phyloP scores from a whole-genome alignment of 2,888 invertebrate species.

The Antitype chi region DNA sequence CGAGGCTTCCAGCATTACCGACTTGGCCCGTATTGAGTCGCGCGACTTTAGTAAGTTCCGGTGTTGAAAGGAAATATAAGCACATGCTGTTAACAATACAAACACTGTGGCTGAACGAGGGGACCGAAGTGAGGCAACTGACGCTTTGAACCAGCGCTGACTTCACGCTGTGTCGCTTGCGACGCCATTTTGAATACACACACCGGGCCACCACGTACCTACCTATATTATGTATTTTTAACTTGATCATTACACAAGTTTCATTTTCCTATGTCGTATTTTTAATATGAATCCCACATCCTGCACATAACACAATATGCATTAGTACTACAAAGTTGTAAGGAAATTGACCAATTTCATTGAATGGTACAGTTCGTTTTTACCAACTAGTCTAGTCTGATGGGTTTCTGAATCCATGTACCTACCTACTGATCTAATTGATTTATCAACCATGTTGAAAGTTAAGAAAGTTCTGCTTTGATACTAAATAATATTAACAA shows the following conservation, averaged over 20 bases:
- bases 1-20: constrained; percentile 28
- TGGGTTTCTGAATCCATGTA: background rate
- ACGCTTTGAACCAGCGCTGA: too few relatives aligned
- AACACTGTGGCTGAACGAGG: too few relatives aligned
- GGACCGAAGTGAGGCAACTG: too few relatives aligned
- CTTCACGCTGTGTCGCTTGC: too few relatives aligned
- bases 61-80: constrained; percentile 30
- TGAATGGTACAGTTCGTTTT: background rate
- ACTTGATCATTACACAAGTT: too few relatives aligned
- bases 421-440: background rate
- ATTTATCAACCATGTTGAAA: background rate
- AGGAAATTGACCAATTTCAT: constrained; percentile 1
- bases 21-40: constrained; percentile 22
- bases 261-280: too few relatives aligned
- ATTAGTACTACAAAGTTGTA: background rate
- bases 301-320: too few relatives aligned
- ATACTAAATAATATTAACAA: background rate
- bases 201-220: background rate
- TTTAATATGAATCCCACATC: too few relatives aligned
- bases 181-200: too few relatives aligned
- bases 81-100: background rate
- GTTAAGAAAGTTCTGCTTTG: too few relatives aligned
- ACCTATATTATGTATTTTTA: too few relatives aligned
- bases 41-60: constrained; percentile 13
- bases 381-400: background rate